phyloP scores from a whole-genome alignment of 92 coral and sea anemone genomes.

The Bergia sp. region DNA sequence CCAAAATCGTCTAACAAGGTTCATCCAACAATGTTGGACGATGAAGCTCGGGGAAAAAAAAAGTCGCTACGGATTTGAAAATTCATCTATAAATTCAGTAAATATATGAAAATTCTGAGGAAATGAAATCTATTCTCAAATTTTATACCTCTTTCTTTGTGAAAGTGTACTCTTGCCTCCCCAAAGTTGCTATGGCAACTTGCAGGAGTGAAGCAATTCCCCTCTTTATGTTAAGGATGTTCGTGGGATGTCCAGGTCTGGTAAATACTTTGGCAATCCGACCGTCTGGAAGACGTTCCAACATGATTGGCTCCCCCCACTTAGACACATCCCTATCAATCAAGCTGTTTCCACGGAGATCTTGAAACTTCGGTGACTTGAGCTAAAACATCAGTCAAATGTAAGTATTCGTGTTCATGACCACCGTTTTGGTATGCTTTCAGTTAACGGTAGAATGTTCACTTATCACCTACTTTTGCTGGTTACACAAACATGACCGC shows the following conservation, averaged over 20 bases:
- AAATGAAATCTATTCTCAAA: too few relatives aligned
- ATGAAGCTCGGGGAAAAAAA: too few relatives aligned
- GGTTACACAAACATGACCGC: background rate
- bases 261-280: slow-evolving; percentile 30
- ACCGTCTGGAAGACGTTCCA: slow-evolving; percentile 39
- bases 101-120: too few relatives aligned
- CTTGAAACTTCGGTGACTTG: slow-evolving; percentile 33
- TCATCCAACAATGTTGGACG: too few relatives aligned
- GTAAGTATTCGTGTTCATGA: background rate
- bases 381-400: background rate
- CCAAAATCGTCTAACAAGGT: too few relatives aligned
- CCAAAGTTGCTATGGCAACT: slow-evolving; percentile 16
- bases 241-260: slow-evolving; percentile 34
- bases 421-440: too few relatives aligned
- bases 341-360: slow-evolving; percentile 43
- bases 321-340: background rate
- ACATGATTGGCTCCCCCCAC: slow-evolving; percentile 50
- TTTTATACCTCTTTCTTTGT: slow-evolving; percentile 21
- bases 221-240: slow-evolving; percentile 60
- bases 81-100: too few relatives aligned
- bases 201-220: slow-evolving; percentile 59
- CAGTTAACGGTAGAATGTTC: background rate
- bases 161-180: background rate
- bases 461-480: background rate
- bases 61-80: too few relatives aligned